Percentiles rank a stretch among this genome's conserved stretches.
Evolutionary conservation across 2,113 vertebrate genomes (phyloP).

Genomic region (Rhinolophus sinicus): DNA sequence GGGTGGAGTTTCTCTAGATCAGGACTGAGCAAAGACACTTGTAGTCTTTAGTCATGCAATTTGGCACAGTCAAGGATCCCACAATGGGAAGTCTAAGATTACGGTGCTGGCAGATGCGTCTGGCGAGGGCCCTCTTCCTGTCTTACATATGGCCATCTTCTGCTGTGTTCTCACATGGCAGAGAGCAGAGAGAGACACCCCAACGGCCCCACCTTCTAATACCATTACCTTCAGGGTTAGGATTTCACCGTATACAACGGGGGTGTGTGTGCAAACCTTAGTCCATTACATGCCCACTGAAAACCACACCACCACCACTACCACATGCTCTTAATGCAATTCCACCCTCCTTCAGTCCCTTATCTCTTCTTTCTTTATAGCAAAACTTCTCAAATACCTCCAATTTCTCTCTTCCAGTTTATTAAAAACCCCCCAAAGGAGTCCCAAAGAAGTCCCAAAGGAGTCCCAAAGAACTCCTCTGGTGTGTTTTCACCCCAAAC

Average conservation of each 20-base stretch:
- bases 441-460: too few species aligned
- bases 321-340: not conserved
- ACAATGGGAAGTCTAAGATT: not conserved
- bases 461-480: too few species aligned
- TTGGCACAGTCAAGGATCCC: not conserved
- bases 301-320: not conserved
- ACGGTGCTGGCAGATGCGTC: not conserved
- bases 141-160: not conserved
- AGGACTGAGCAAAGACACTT: not conserved
- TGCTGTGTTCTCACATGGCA: not conserved
- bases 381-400: not conserved
- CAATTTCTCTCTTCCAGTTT: not conserved
- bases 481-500: not conserved
- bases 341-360: not conserved
- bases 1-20: not conserved
- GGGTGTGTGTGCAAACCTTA: too few species aligned
- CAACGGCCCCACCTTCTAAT: not conserved
- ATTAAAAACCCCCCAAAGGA: not conserved
- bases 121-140: not conserved
- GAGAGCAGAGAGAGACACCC: not conserved
- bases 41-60: not conserved
- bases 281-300: not conserved
- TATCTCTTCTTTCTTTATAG: not conserved
- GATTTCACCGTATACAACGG: not conserved
- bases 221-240: not conserved